These are phyloP conservation scores for Steinernema khuongi DNA, from an alignment of 1,140 invertebrate species.

Conservation along the genomic window DNA sequence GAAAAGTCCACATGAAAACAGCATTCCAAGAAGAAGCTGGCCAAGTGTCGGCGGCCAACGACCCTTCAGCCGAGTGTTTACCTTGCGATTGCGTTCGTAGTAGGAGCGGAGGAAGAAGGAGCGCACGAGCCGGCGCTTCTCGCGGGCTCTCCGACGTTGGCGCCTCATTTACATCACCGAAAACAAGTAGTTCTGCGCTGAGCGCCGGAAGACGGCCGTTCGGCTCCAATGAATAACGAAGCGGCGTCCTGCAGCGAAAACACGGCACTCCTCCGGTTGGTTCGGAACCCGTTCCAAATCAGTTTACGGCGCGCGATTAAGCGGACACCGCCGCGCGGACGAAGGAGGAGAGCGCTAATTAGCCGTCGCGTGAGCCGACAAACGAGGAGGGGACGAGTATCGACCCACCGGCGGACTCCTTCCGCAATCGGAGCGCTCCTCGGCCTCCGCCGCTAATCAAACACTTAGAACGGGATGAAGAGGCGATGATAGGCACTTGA, in stretches of 20 bases:
- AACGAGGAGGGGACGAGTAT: background rate
- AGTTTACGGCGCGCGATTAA: slow-evolving; percentile 2
- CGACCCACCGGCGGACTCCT: too few relatives aligned
- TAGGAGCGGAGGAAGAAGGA: slow-evolving; percentile 16
- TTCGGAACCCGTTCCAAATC: background rate
- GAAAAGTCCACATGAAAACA: too few relatives aligned
- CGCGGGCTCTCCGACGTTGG: background rate
- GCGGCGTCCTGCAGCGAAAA: background rate
- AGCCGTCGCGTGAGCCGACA: background rate
- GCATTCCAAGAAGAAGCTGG: too few relatives aligned
- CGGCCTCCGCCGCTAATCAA: background rate
- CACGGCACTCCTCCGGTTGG: background rate
- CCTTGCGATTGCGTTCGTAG: slow-evolving; percentile 4
- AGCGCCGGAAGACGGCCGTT: background rate
- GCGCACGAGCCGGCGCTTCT: slow-evolving; percentile 3
- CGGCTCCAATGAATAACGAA: slow-evolving; percentile 4
- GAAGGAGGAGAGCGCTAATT: background rate
- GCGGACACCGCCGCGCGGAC: background rate
- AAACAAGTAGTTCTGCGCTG: background rate
- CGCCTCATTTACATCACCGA: slow-evolving; percentile 9
- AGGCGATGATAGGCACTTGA: background rate
- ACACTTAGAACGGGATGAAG: background rate
- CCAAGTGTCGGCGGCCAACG: background rate
- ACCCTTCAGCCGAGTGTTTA: background rate
- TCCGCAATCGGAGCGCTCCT: background rate